phyloP scores from a whole-genome alignment of 2,888 invertebrate genomes.

The Torymus texanus region DNA sequence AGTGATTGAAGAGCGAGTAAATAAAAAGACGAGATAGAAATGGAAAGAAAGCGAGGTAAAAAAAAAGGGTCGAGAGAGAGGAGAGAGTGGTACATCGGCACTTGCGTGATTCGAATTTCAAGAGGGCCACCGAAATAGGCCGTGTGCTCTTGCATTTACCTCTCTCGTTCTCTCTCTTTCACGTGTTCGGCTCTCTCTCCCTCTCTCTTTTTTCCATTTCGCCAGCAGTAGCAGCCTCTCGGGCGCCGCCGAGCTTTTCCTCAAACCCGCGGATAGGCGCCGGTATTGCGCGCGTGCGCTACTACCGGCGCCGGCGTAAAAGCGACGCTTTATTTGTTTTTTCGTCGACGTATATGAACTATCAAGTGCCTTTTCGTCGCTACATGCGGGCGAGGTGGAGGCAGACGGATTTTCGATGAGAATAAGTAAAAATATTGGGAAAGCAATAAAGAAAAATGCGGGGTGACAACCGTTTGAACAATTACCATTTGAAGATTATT shows the following conservation, averaged over 20 bases:
- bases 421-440: too few species aligned
- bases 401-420: too few species aligned
- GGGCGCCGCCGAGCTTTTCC: conserved; percentile 7
- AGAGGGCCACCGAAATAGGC: conserved; percentile 42
- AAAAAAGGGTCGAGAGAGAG: background rate
- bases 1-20: background rate
- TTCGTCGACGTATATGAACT: background rate
- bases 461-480: too few species aligned
- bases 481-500: too few species aligned
- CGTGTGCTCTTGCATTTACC: conserved; percentile 17
- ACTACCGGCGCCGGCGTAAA: background rate
- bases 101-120: conserved; percentile 46
- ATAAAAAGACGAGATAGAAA: background rate
- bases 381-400: background rate
- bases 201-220: conserved; percentile 18
- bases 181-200: background rate
- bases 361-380: background rate
- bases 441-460: too few species aligned
- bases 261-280: background rate
- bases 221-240: too few species aligned
- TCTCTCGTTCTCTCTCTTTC: conserved; percentile 3
- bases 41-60: background rate
- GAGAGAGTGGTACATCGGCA: conserved; percentile 29
- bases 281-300: too few species aligned
- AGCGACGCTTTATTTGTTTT: background rate